Evolutionary conservation across 2,113 vertebrate species (phyloP).

Genomic region (Chloroceryle aenea): DNA sequence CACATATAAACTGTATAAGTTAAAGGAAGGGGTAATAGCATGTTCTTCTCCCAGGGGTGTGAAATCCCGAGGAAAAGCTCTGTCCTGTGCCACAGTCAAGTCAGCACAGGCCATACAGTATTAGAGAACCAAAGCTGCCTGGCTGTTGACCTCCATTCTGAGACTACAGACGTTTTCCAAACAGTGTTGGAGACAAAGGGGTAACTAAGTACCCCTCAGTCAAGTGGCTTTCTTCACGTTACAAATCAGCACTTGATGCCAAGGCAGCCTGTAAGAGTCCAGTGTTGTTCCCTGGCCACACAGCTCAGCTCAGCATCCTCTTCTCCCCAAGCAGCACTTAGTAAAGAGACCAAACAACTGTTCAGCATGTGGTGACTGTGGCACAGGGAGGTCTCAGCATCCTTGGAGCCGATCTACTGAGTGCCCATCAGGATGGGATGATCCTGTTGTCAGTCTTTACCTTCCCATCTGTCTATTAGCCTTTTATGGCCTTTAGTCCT

Average conservation of each 20-base stretch:
- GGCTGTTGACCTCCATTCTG: too few relatives aligned
- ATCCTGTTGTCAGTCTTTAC: constrained; percentile 9
- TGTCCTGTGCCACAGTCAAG: too few relatives aligned
- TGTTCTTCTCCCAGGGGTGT: neutral
- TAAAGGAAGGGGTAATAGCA: neutral
- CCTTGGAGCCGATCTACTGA: neutral
- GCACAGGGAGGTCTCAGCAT: neutral
- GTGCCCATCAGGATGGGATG: neutral
- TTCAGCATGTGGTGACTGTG: neutral
- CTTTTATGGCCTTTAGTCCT: neutral
- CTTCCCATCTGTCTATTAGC: constrained; percentile 27
- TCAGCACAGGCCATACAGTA: too few relatives aligned
- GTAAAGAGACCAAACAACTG: neutral
- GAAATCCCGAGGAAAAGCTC: neutral
- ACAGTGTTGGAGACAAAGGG: too few relatives aligned
- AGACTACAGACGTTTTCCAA: too few relatives aligned
- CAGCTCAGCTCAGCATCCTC: accelerated
- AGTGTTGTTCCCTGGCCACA: accelerated
- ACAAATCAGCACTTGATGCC: accelerated
- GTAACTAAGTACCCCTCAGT: neutral
- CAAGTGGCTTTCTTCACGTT: neutral
- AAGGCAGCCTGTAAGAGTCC: accelerated
- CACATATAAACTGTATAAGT: neutral
- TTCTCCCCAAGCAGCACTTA: neutral
- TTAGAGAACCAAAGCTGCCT: too few relatives aligned